Evolutionary conservation across 2,888 invertebrate species (phyloP), one percentile per base, ranked within the genome.

Genomic region (Aporophyla nigra): DNA sequence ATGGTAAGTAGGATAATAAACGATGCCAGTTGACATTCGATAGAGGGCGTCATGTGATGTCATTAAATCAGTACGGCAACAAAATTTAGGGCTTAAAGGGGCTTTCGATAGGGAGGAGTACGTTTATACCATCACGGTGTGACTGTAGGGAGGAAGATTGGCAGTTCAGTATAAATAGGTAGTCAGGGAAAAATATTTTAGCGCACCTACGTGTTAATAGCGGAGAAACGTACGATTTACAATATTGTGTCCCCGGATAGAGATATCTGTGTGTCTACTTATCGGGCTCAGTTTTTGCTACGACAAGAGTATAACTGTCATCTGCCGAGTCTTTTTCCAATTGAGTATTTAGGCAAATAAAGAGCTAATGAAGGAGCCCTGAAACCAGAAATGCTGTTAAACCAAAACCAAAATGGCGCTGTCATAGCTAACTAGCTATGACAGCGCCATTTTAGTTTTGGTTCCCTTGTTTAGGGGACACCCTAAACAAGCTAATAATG

Each of bases 51-150:
- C 93, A 89, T 94, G 94, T 96, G 96, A 96, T 94, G 96, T 96
- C 96, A 96, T 96, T 96, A 96, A 96, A 96, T 96, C 96, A 96
- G 96, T 93, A 94, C 93, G 93, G 93, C 92, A 94, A 94, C 94
- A 93, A 94, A 95, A 95, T 95, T 95, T 95, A 94, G 93, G 93
- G 94, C 91, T 94, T 93, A 92, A 92, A 92, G 93, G 91, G 93
- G 93, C 92, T 92, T 92, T 91, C 91, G 91, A 92, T 88, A 85
- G 92, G 91, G 92, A 87, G 89, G 87, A 86, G 88, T 86, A 86
- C 88, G 87, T 84, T 89, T 86, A 84, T 87, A 82, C 89, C 86
- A 88, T 90, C 86, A 84, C 78, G 83, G 79, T 76, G 80, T 83
- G 82, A 83, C 88, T 90, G 86, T 68, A 71, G 81, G 87, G 78